These are phyloP conservation scores for Cheumatopsyche charites DNA, from an alignment of 1,140 invertebrate genomes.

Conservation along the genomic window DNA sequence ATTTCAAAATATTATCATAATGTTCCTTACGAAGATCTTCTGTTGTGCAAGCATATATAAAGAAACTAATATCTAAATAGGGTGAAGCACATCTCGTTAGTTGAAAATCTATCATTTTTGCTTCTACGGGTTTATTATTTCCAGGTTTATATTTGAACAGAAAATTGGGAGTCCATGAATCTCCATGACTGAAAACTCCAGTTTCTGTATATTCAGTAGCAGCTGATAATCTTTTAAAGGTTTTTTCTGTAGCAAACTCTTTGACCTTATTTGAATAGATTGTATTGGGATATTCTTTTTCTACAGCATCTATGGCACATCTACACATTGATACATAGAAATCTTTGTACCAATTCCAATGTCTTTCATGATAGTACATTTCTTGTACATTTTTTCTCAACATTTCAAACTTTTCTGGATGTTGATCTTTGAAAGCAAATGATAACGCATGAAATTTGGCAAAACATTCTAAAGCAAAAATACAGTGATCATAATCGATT, in stretches of 20 bases:
- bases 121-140: slow-evolving; percentile 54
- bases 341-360: slow-evolving; percentile 67
- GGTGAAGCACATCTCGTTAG: slow-evolving; percentile 66
- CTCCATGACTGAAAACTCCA: slow-evolving; percentile 71
- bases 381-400: slow-evolving; percentile 57
- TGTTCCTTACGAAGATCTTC: slow-evolving; percentile 63
- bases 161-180: slow-evolving; percentile 78
- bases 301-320: slow-evolving; percentile 67
- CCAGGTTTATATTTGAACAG: slow-evolving; percentile 61
- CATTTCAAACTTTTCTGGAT: slow-evolving; percentile 63
- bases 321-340: slow-evolving; percentile 63
- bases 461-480: slow-evolving; percentile 63
- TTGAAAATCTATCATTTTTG: slow-evolving; percentile 75
- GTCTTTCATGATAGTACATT: slow-evolving; percentile 65
- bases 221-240: slow-evolving; percentile 49
- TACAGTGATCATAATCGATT: slow-evolving; percentile 60
- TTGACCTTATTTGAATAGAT: slow-evolving; percentile 64
- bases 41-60: slow-evolving; percentile 68
- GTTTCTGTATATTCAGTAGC: not conserved
- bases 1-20: slow-evolving; percentile 63
- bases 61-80: slow-evolving; percentile 66
- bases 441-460: slow-evolving; percentile 73
- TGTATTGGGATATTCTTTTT: slow-evolving; percentile 65
- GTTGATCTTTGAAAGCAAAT: slow-evolving; percentile 69
- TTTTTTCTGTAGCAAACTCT: slow-evolving; percentile 60